Evolutionary conservation across 2,888 invertebrate genomes (phyloP), one percentile per base, ranked within the genome.

Genomic region (Aphidius colemani): DNA sequence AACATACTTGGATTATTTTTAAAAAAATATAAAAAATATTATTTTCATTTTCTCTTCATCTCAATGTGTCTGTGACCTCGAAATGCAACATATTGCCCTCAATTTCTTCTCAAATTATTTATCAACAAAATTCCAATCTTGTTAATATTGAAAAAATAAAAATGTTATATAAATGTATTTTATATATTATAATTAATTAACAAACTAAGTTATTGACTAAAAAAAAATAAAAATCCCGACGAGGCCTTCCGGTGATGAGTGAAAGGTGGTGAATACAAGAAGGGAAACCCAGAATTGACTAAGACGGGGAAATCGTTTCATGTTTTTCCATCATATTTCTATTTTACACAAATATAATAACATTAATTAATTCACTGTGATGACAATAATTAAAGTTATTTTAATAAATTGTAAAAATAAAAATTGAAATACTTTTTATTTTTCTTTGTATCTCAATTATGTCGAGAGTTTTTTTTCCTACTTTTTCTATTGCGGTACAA

Each of bases 191-290:
- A 18, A 18, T 18, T 18, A 18, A 18, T 18, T 18, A 18, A 18
- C 13, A 18, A 18, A 18, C 13, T 18, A 18, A 18, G n/a, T n/a
- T n/a, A 18, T 45, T 18, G 13, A 18, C 2, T 18, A 18, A 18
- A 18, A 18, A 18, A 18, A n/a, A n/a, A 49, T 49, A 49, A n/a
- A 7, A 7, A 49, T 11, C n/a, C 7, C 13, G 11, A 18, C 13
- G 2, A 43, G 9, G 59, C 40, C 59, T 51, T 59, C 50, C 50
- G 50, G 43, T 13, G 43, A 50, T 50, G 59, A 59, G 59, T 59
- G 59, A 59, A 59, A 59, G 59, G 59, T 59, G 44, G 39, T 49
- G 18, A 59, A 50, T 30, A 59, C 41, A 59, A 59, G 11, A 50
- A 50, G 59, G 50, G 59, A 49, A 59, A 59, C 11, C 50, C 40